Percentiles rank a stretch among this genome's conserved stretches.
Evolutionary conservation across 2,113 vertebrate species (phyloP).

Genomic region (Arizona elegans): DNA sequence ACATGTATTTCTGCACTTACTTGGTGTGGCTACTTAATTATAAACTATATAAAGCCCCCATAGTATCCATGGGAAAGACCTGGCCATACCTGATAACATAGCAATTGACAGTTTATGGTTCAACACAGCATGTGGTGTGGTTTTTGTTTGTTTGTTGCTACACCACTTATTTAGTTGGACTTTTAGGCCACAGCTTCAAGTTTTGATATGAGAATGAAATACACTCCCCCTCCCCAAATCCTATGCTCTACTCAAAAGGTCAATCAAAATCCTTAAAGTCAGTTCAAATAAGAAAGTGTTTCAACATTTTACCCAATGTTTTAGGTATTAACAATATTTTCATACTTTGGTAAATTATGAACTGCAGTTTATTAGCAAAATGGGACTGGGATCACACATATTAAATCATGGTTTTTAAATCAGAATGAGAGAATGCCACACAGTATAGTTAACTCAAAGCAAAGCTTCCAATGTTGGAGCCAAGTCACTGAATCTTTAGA

Average conservation of each 20-base stretch:
- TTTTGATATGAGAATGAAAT: not conserved
- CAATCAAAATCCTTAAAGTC: not conserved
- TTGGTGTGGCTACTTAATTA: not conserved
- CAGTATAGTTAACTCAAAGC: not conserved
- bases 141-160: not conserved
- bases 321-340: not conserved
- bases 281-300: not conserved
- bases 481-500: not conserved
- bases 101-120: not conserved
- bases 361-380: not conserved
- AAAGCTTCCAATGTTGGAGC: not conserved
- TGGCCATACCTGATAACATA: not conserved
- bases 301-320: not conserved
- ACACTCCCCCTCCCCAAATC: not conserved
- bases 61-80: not conserved
- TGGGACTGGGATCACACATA: not conserved
- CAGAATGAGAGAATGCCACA: not conserved
- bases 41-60: not conserved
- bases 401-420: not conserved
- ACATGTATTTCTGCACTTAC: not conserved
- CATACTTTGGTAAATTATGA: not conserved
- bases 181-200: not conserved
- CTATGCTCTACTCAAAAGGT: not conserved
- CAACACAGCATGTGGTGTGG: not conserved
- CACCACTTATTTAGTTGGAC: not conserved